These are phyloP conservation scores for Pomacea maculata DNA, from an alignment of 1,140 invertebrate species.

Conservation along the genomic window DNA sequence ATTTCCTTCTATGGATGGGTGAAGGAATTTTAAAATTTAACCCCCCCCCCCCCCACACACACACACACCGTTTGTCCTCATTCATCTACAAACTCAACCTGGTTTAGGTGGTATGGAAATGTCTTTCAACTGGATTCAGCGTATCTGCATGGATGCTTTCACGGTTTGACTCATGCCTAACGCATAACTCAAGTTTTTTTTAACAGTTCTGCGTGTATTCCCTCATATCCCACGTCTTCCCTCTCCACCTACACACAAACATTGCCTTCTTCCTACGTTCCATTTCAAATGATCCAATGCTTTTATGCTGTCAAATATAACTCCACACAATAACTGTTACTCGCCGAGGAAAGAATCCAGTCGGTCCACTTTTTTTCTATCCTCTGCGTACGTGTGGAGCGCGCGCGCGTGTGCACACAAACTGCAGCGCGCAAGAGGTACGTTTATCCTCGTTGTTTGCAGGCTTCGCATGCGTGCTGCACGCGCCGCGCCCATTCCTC, in stretches of 20 bases:
- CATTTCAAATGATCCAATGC: background rate
- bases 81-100: background rate
- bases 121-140: background rate
- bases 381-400: background rate
- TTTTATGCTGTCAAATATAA: too few species aligned
- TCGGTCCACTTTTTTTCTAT: background rate
- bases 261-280: background rate
- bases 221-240: background rate
- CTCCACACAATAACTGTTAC: background rate
- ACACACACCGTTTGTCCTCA: too few species aligned
- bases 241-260: background rate
- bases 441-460: too few species aligned
- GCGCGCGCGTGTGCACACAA: background rate
- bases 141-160: too few species aligned
- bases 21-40: too few species aligned
- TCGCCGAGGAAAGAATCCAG: background rate
- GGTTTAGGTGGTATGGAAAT: background rate
- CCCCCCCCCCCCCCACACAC: too few species aligned
- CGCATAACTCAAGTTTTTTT: background rate
- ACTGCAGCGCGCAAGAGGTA: background rate
- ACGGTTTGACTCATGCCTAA: background rate
- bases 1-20: too few species aligned
- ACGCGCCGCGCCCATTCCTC: too few species aligned
- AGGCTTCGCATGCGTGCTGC: too few species aligned
- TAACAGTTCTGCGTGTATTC: background rate